Conservation (phyloP, 1,140 invertebrate genomes). For the Bathynomus jamesi region DNA sequence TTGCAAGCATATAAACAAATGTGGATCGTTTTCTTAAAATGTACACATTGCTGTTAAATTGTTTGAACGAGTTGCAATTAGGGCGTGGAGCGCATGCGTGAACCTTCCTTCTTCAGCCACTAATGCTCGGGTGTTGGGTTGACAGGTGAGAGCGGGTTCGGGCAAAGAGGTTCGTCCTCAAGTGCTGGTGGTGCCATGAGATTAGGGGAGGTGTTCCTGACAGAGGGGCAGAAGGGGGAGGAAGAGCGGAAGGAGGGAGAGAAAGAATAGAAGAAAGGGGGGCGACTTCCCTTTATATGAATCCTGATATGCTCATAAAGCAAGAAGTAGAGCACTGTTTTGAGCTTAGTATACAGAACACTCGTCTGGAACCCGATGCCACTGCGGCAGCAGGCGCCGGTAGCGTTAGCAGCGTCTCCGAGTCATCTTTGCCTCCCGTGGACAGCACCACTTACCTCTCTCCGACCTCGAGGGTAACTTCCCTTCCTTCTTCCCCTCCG, state of each 20-base stretch:
- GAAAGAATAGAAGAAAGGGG: background rate
- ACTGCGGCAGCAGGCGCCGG: background rate
- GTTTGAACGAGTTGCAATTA: background rate
- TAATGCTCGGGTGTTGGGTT: background rate
- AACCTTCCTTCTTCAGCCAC: background rate
- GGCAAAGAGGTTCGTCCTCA: background rate
- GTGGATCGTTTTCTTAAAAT: too few species aligned
- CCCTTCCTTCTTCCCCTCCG: background rate
- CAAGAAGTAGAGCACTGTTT: background rate
- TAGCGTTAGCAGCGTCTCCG: background rate
- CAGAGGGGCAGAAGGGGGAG: background rate
- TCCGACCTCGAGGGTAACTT: background rate
- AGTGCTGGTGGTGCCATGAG: background rate
- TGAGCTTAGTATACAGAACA: background rate
- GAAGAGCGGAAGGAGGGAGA: background rate
- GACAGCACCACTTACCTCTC: background rate
- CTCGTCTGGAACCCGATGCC: background rate
- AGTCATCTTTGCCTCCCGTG: background rate
- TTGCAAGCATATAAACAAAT: too few species aligned
- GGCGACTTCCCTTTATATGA: background rate
- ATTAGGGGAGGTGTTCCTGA: background rate
- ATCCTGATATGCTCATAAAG: background rate
- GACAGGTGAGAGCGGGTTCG: background rate
- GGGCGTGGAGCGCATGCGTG: background rate
- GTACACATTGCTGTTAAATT: too few species aligned